Evolutionary conservation across 2,113 vertebrate species (phyloP), one percentile per base, ranked within the genome.

Genomic region (Psettodes erumei): DNA sequence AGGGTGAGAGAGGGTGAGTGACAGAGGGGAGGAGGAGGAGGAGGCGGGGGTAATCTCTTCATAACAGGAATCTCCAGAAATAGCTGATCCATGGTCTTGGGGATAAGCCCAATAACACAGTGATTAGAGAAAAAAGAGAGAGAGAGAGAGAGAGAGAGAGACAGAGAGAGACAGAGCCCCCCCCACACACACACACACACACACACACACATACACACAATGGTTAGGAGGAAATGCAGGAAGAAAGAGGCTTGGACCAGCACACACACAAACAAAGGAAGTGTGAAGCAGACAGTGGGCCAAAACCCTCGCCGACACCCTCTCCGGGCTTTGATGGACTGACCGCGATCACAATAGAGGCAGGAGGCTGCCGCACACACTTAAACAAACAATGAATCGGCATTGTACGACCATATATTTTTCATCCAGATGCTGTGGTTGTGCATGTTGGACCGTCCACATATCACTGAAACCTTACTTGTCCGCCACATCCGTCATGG

Each of bases 51-150:
- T 77, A 54, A 80, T 84, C 64, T 86, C 77, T 86, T 90, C 83
- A 90, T 75, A 92, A 91, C 88, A 90, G 92, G 88, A 93, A 90
- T 85, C 73, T 87, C 85, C 81, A 90, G 56, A 91, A 92, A 93
- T 91, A 92, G 78, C 64, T 79, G 71, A 80, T 86, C 71, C 64
- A 87, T 62, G 50, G 85, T 74, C 61, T 62, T 35, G 38, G 73
- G 74, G 77, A 87, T 90, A 83, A 80, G 51, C 66, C 71, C 66
- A 85, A 82, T 78, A 82, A 84, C 80, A 88, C 76, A 91, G 59
- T 79, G 81, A 86, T 86, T 77, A 72, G 45, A 63, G 43, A 51
- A 30, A 61, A 25, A 71, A 76, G 59, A 63, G 37, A 66, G 51
- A 56, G 23, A 43, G 53, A 21, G 40, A 67, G 38, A 55, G 67